Evolutionary conservation across 2,888 invertebrate species (phyloP), one percentile per base, ranked within the genome.

Genomic region (Rhingia campestris): DNA sequence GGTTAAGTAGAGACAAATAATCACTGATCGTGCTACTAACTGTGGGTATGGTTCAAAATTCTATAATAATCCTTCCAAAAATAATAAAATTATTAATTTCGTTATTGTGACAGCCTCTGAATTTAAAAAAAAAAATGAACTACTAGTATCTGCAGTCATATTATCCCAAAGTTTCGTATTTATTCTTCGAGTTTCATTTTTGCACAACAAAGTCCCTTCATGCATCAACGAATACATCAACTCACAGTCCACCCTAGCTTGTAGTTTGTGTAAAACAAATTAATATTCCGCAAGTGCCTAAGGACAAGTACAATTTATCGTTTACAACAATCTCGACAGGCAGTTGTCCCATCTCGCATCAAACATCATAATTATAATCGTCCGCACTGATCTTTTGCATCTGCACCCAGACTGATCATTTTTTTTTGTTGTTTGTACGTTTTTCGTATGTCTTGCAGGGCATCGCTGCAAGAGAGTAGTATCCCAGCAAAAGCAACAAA

Each of bases 291-390:
- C 49, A 54, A 56, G 54, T 63, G 61, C 67, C 67, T 56, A 32
- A 56, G 63, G 61, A 41, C 69, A 70, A 76, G 53, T 47, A 75
- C 63, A 81, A 76, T 63, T 81, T 64, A 76, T 76, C 69, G 75
- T 45, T 69, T 81, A 64, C 81, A 81, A 81, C 69, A 81, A 76
- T 70, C 76, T 81, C 75, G 69, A 76, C 63, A 81, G 63, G 63
- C 81, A 69, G 69, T 81, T 81, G 76, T 81, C 69, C 63, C 76
- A 81, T 75, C 69, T 76, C 81, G 58, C 76, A 63, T 81, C 69
- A 81, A 76, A 81, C 76, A 64, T 81, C 69, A 76, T 81, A 81
- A 81, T 76, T 75, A 76, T 76, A 76, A 81, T 69, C 81, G 61
- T 76, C 63, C 58, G 59, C 53, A 35, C 70, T 70, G 81, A 81